Percentiles rank a stretch among this genome's conserved stretches.
phyloP scores from a whole-genome alignment of 2,797 vertebrate species.

The Nannoperca australis region DNA sequence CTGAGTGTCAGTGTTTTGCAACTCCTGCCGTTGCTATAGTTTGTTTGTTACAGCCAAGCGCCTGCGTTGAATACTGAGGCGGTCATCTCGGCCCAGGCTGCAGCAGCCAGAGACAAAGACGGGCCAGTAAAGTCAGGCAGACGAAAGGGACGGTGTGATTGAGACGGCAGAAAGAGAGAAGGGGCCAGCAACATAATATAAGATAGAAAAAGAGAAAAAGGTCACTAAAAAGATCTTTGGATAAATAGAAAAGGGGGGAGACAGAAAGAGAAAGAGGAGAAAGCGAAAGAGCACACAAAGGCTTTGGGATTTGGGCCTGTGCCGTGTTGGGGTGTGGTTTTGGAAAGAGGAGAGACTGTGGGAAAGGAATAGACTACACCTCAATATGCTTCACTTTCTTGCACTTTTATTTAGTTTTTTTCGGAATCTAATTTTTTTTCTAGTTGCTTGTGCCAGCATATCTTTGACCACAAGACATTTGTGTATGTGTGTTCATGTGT shows the following conservation, averaged over 20 bases:
- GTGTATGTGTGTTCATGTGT: slow-evolving; percentile 26
- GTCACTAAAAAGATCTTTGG: slow-evolving; percentile 31
- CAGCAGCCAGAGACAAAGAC: slow-evolving; percentile 61
- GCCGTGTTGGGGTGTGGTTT: slow-evolving; percentile 81
- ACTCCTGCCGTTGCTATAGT: slow-evolving; percentile 65
- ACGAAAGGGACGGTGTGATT: slow-evolving; percentile 34
- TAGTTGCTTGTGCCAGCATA: slow-evolving; percentile 57
- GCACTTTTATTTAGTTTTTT: slow-evolving; percentile 54
- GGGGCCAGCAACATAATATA: slow-evolving; percentile 36
- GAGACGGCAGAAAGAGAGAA: slow-evolving; percentile 23
- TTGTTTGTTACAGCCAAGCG: slow-evolving; percentile 60
- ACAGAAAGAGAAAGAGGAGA: slow-evolving; percentile 58
- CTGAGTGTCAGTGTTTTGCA: slow-evolving; percentile 49
- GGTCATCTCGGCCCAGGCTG: slow-evolving; percentile 49
- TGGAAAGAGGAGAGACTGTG: slow-evolving; percentile 72
- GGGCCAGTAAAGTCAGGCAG: slow-evolving; percentile 48
- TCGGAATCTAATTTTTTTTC: slow-evolving; percentile 39
- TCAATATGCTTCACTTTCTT: slow-evolving; percentile 72
- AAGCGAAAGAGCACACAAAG: slow-evolving; percentile 70
- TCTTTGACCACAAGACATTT: slow-evolving; percentile 62
- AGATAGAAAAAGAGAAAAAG: slow-evolving; percentile 38
- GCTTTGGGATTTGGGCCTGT: slow-evolving; percentile 77
- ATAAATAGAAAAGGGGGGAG: slow-evolving; percentile 41
- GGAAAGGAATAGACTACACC: slow-evolving; percentile 69
- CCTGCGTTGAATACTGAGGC: slow-evolving; percentile 70